Evolutionary conservation across 2,888 invertebrate genomes (phyloP).

Genomic region (Apoda limacodes): DNA sequence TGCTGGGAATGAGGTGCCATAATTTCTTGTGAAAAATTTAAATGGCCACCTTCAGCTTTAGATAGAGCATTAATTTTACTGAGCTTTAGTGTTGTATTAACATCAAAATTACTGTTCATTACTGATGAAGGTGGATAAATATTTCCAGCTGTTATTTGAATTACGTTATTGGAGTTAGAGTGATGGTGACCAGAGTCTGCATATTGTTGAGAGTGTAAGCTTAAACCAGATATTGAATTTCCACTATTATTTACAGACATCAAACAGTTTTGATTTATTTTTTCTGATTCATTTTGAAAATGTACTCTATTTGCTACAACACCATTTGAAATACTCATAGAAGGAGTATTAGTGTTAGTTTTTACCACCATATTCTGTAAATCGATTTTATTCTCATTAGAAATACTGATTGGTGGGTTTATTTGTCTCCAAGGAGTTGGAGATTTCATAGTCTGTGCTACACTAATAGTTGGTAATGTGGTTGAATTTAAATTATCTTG

Average conservation of each 20-base stretch:
- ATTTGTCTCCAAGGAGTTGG: constrained; percentile 62
- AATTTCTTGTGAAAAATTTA: constrained; percentile 61
- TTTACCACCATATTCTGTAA: constrained; percentile 47
- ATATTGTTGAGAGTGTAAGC: constrained; percentile 52
- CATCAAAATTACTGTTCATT: constrained; percentile 54
- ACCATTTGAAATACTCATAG: constrained; percentile 42
- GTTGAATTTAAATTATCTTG: constrained; percentile 45
- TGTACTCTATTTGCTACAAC: constrained; percentile 34
- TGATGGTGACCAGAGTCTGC: constrained; percentile 55
- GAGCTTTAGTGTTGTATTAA: constrained; percentile 56
- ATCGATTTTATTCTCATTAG: constrained; percentile 45
- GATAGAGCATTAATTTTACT: constrained; percentile 61
- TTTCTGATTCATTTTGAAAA: constrained; percentile 43
- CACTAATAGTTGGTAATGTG: constrained; percentile 55
- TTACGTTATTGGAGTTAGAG: constrained; percentile 52
- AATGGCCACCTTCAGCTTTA: constrained; percentile 57
- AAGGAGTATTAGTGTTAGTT: constrained; percentile 31
- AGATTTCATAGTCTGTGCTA: constrained; percentile 56
- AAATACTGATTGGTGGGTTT: constrained; percentile 27
- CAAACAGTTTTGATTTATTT: constrained; percentile 47
- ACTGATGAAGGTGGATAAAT: constrained; percentile 53
- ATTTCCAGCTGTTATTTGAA: constrained; percentile 60
- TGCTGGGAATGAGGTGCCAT: constrained; percentile 62
- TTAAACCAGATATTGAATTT: constrained; percentile 35
- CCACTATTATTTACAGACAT: constrained; percentile 40